Base-by-base conservation (phyloP, 2,888 invertebrate species). In the Hirtodrosophila histrioides region DNA sequence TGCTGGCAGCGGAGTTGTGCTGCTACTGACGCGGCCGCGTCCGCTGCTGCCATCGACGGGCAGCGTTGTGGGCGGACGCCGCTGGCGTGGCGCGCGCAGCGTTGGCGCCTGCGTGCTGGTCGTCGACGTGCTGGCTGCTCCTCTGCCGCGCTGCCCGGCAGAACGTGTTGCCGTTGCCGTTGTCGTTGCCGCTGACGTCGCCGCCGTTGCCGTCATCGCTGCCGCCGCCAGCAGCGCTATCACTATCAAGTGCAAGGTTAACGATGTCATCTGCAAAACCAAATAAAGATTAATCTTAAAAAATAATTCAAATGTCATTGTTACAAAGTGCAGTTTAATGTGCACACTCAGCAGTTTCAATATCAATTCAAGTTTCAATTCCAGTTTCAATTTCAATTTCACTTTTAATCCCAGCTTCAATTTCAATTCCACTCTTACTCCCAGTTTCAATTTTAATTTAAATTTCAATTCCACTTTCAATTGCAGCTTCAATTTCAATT, bases 241-340 rank as follows among this genome's bases (percentile, higher is more conserved):
- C 78, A 88, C 87, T 74, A 88, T 86, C 88, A 91, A 91, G 90
- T 90, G 91, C 89, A 92, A 91, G 91, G 91, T 88, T 88, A 90
- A 88, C 88, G 90, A 86, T 75, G 85, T 82, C 88, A 88, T 88
- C 88, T 88, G 75, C 27, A 27, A 27, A 27, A 27, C 6, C 6
- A 27, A 27, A 31, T 8, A 31, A 31, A 9, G 7, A 31, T 9
- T 4, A 6, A 27, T 27, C 11, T n/a, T 11, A 0, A 4, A 9
- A 12, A 17, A 23, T 6, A 17, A 17, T 1, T 17, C 17, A 17
- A 17, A 17, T 17, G 2, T 17, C 17, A 17, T 17, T 17, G 17
- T 2, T 17, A 17, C 17, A 17, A 17, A 17, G 17, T 17, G 17
- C 17, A 17, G 17, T 17, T 17, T 1, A 17, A 17, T 17, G 17